Base-by-base conservation (phyloP, 2,797 vertebrate genomes). In the Petrocephalus sullivani region DNA sequence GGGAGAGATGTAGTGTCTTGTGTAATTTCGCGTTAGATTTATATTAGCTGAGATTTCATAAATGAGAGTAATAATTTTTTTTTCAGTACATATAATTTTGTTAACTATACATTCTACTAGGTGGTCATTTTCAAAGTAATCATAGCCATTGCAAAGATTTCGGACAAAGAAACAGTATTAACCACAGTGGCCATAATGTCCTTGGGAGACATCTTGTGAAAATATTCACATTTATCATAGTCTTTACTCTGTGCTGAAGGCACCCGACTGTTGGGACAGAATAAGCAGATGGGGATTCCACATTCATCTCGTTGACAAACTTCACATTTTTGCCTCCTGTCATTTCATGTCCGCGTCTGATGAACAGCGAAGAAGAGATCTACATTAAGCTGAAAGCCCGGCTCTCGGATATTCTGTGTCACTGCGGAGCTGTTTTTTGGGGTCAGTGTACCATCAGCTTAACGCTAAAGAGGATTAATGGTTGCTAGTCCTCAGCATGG, bases 391-490 rank as follows among this genome's bases (percentile, higher is more conserved):
- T 92, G 91, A 91, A 93, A 93, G 90, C 37, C 88, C 90, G 89
- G 90, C 91, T 90, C 93, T 92, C 90, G 75, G 88, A 60, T 37
- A 56, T 86, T 88, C 60, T 71, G 75, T 88, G 75, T 85, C 90
- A 88, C 88, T 89, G 88, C 87, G 67, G 89, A 89, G 91, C 89
- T 91, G 58, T 91, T 90, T 90, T 78, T 87, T 56, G 91, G 92
- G 90, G 84, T 86, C 89, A 90, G 56, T 87, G 90, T 91, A 90
- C 88, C 46, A 82, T 90, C 88, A 61, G 89, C 91, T 82, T 90
- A 90, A 89, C 14, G 85, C 91, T 84, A 92, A 92, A 92, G 91
- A 91, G 92, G 93, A 92, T 93, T 92, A 92, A 90, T 89, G 2
- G 78, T 67, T 46, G 37, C 33, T 78, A 9, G 71, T 46, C 71